Base-by-base conservation (phyloP, 2,797 vertebrate species). In the Schizopygopsis pylzovi region DNA sequence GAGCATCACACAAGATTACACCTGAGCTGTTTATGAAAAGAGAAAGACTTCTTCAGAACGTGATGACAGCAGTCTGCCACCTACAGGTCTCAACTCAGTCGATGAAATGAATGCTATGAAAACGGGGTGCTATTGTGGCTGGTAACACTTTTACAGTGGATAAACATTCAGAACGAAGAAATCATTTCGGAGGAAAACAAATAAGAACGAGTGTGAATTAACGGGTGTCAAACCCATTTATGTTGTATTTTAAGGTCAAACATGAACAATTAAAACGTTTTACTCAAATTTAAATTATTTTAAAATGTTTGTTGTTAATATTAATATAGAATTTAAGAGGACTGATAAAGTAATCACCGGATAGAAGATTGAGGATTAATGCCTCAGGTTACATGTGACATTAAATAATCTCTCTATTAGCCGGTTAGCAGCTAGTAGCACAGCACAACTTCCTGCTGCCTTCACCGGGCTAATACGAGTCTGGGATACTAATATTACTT, bases 1-100 rank as follows among this genome's bases (percentile, higher is more conserved):
- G 93, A 91, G 82, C 87, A 86, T 90, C 90, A 85, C 85, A 90
- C 88, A 88, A 89, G 28, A 61, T 93, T 91, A 90, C 93, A 94
- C 93, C 93, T 94, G 88, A 89, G 87, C 86, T 77, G 81, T 87
- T 89, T 79, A 81, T 79, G 70, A 85, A 86, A 85, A 63, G 83
- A 87, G 73, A 61, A 81, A 75, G 81, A 37, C 77, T 84, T 87
- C 47, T 81, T 82, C 54, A 90, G 92, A 91, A 92, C 88, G 89
- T 88, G 88, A 15, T 87, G 87, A 93, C 87, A 88, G 82, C 82
- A 89, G 86, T 90, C 86, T 91, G 87, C 89, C 81, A 86, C 78
- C 75, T 77, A 82, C 72, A 52, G 63, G 73, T 80, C 54, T 85
- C 56, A 72, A 37, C 39, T 73, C 56, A 81, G 61, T 73, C 41